A percentile compares a stretch with the other conserved stretches of the same genome.
These are phyloP conservation scores for Gasterosteus aculeatus DNA, from an alignment of 2,113 vertebrate genomes.

Conservation along the genomic window DNA sequence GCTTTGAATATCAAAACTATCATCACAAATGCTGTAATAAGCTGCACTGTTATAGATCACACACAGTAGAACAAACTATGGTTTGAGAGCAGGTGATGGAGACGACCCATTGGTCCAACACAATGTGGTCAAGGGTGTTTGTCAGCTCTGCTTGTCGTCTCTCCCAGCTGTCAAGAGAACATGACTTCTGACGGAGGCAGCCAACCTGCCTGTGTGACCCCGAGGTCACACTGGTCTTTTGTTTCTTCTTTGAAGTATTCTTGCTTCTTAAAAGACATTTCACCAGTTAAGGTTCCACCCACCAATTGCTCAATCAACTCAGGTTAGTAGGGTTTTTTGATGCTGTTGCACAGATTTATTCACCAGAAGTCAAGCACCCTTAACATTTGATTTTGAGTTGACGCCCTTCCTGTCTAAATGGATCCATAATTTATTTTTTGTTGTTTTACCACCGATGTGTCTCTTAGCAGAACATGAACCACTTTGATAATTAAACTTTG, in stretches of 20 bases:
- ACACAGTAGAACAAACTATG: neutral
- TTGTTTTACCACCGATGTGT: constrained; percentile 31
- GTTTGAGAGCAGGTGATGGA: constrained; percentile 34
- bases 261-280: constrained; percentile 14
- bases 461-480: constrained; percentile 25
- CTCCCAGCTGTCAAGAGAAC: constrained; percentile 70
- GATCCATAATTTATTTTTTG: constrained; percentile 37
- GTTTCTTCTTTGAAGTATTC: neutral
- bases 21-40: constrained; percentile 7
- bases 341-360: constrained; percentile 53
- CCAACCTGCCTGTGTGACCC: constrained; percentile 73
- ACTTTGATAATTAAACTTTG: constrained; percentile 16
- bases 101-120: constrained; percentile 45
- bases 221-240: constrained; percentile 41
- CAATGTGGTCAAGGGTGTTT: constrained; percentile 58
- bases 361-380: constrained; percentile 48
- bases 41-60: neutral
- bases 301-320: constrained; percentile 22
- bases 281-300: constrained; percentile 22
- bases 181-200: constrained; percentile 59
- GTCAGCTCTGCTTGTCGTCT: constrained; percentile 69
- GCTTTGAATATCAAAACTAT: neutral
- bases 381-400: constrained; percentile 57
- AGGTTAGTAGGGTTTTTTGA: constrained; percentile 35
- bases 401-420: constrained; percentile 40